Percentiles rank a stretch among this genome's conserved stretches.
Evolutionary conservation across 92 coral and sea anemone genomes (phyloP).

Genomic region (Palythoa grandis): DNA sequence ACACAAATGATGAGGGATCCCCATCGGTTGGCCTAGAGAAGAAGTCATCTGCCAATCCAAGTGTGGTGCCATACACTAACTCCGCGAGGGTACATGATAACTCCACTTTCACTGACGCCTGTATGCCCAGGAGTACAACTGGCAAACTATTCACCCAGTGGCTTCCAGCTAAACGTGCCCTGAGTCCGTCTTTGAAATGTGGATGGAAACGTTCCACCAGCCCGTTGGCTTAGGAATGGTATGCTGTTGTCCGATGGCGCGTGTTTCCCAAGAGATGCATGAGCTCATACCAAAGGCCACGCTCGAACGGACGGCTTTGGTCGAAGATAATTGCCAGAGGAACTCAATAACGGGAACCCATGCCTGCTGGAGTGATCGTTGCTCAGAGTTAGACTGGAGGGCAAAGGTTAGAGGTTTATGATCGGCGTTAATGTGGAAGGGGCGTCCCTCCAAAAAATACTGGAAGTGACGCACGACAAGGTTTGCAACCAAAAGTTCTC

Average conservation of each 20-base stretch:
- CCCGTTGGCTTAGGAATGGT: too few species aligned
- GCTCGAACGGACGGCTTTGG: too few species aligned
- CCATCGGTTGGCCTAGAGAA: background rate
- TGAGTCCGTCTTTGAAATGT: too few species aligned
- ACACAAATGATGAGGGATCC: background rate
- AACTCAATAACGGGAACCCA: too few species aligned
- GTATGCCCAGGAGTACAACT: too few species aligned
- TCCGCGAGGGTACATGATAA: background rate
- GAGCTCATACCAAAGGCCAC: background rate
- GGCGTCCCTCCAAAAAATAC: too few species aligned
- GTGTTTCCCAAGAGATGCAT: background rate
- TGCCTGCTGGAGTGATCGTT: constrained; percentile 56
- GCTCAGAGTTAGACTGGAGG: constrained; percentile 55
- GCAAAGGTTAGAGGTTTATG: constrained; percentile 30
- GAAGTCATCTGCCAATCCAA: background rate
- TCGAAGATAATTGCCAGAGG: too few species aligned
- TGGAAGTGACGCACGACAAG: too few species aligned
- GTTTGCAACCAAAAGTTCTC: too few species aligned
- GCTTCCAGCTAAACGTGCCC: too few species aligned
- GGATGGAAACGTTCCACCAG: too few species aligned
- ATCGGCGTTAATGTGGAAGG: constrained; percentile 42
- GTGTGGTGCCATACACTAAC: background rate
- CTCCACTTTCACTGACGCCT: background rate
- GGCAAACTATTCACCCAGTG: background rate
- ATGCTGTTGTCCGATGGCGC: background rate